Base-by-base conservation (phyloP, 2,113 vertebrate genomes). In the Petroica traversi region DNA sequence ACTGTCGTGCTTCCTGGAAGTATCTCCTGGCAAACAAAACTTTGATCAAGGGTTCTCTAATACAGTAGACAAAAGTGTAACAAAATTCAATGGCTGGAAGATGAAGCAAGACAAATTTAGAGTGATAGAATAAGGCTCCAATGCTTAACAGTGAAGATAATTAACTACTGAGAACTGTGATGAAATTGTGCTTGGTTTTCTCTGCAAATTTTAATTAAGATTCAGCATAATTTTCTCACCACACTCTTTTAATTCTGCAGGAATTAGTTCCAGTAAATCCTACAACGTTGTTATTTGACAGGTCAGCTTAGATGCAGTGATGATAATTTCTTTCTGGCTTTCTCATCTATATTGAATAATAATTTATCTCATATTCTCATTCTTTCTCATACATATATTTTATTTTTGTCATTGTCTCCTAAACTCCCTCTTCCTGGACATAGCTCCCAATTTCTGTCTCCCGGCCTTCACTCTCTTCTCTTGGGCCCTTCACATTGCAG, bases 1-100 rank as follows among this genome's bases (percentile, higher is more conserved):
- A 67, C 75, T 93, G 75, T 88, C 46, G 59, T 46, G 16, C 78
- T 63, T 66, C 34, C 51, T 62, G 46, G 33, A 93, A 94, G 41
- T 58, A 83, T 90, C 29, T 94, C 46, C 82, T 94, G 67, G 78
- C 58, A 93, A 96, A 58, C 33, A 93, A 93, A 95, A 95, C 64
- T 93, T 96, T 93, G 83, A 91, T 92, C 91, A 94, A 93, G 64
- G 28, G 13, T 52, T 89, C 64, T 86, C 18, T 81, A 77, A 93
- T 67, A 77, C 5, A 67, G 31, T 38, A 92, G 72, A 88, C 51
- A 74, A 86, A 97, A 91, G 57, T 78, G 43, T 94, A 93, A 91
- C 43, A 89, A 84, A 95, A 89, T 93, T 92, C 64, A 84, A 0
- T 45, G 34, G 7, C 51, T 93, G 68, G 22, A 92, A 95, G 51